phyloP scores from a whole-genome alignment of 2,888 invertebrate genomes.

The Nasonia oneida region DNA sequence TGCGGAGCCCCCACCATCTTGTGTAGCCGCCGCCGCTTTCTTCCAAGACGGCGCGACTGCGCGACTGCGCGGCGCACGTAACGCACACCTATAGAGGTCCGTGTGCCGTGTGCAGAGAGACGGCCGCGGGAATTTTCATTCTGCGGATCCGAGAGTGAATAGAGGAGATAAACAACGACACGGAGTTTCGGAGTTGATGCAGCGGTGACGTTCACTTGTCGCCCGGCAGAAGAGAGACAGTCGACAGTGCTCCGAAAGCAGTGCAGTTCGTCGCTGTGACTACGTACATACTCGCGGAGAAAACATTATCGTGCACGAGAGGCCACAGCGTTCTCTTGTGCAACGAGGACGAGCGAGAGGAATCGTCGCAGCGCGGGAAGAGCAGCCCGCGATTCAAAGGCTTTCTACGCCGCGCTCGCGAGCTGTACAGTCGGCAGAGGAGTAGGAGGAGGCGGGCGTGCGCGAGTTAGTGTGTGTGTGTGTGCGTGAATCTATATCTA shows the following conservation, averaged over 20 bases:
- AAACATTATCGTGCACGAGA: not conserved
- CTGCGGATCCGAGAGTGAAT: not conserved
- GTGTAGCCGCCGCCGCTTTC: not conserved
- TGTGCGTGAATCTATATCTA: not conserved
- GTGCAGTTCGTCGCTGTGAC: not conserved
- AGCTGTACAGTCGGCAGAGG: not conserved
- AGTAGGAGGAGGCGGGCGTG: constrained; percentile 17
- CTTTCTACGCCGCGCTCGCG: constrained; percentile 11
- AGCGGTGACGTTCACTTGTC: not conserved
- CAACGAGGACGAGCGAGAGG: too few species aligned
- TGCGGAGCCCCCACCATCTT: constrained; percentile 17
- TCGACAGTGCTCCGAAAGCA: not conserved
- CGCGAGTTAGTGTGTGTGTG: constrained; percentile 21
- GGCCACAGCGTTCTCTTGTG: too few species aligned
- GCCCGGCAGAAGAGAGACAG: constrained; percentile 16
- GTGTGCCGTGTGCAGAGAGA: constrained; percentile 50
- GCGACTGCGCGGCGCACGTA: not conserved
- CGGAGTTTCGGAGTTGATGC: not conserved
- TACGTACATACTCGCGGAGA: not conserved
- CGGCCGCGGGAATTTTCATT: constrained; percentile 40
- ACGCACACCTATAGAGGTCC: not conserved
- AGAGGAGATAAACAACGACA: not conserved
- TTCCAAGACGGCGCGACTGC: constrained; percentile 24
- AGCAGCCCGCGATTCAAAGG: constrained; percentile 12
- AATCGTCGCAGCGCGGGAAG: not conserved